Evolutionary conservation across 2,888 invertebrate genomes (phyloP).

Genomic region (Gymnosoma rotundatum): DNA sequence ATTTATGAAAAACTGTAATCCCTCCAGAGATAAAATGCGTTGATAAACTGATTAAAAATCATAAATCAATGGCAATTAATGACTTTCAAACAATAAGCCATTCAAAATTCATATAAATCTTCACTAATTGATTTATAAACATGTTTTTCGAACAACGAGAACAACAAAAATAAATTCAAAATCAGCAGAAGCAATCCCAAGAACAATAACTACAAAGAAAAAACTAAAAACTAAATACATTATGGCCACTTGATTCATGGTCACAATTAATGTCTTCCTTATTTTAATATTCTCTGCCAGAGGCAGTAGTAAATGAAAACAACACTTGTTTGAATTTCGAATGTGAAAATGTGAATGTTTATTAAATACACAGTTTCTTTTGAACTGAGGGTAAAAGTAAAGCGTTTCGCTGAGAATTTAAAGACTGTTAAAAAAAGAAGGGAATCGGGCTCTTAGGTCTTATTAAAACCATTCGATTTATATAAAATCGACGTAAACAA

Average conservation of each 20-base stretch:
- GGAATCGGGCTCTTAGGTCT: no score
- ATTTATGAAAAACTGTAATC: no score
- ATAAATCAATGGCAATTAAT: conserved; percentile 42
- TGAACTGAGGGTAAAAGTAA: no score
- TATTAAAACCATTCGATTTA: no score
- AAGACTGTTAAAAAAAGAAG: no score
- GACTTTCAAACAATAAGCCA: conserved; percentile 14
- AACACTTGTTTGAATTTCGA: not conserved
- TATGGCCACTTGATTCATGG: conserved; percentile 15
- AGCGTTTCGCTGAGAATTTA: no score
- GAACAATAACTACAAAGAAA: conserved; percentile 12
- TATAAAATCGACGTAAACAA: no score
- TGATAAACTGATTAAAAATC: conserved; percentile 8
- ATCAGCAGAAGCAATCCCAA: not conserved
- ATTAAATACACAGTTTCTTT: not conserved
- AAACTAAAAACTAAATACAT: not conserved
- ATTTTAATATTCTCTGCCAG: conserved; percentile 4
- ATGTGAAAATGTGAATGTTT: not conserved
- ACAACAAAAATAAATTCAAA: not conserved
- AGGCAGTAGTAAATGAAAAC: not conserved
- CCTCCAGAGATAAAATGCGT: not conserved
- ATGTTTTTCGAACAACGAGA: conserved; percentile 9
- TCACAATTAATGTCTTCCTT: conserved; percentile 4
- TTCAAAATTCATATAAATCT: conserved; percentile 27
- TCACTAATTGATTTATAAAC: conserved; percentile 39